Percentiles rank a stretch among this genome's conserved stretches.
Conservation (phyloP, 2,888 invertebrate species). For the Maniola hyperantus region DNA sequence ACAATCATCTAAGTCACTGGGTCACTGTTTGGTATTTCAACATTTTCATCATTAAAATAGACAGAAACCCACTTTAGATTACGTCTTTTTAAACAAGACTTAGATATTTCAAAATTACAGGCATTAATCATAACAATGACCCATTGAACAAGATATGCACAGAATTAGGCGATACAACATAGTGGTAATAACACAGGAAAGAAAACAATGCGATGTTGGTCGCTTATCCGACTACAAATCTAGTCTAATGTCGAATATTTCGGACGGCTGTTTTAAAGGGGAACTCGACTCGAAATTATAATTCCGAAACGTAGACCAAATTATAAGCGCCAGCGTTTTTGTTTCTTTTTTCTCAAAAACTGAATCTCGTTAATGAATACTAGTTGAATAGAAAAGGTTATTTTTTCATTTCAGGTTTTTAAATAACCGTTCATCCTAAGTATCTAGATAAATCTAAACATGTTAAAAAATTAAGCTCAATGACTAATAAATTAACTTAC, state of each 20-base stretch:
- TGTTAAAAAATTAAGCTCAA: too few relatives aligned
- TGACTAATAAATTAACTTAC: too few relatives aligned
- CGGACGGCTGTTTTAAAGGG: conserved; percentile 70
- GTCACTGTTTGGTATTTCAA: too few relatives aligned
- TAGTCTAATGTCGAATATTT: conserved; percentile 73
- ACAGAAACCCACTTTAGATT: neutral
- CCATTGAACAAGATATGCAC: conserved; percentile 47
- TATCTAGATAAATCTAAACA: too few relatives aligned
- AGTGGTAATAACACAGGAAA: conserved; percentile 58
- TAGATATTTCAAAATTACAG: conserved; percentile 3
- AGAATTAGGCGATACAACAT: conserved; percentile 41
- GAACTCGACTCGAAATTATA: conserved; percentile 69
- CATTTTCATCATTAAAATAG: neutral
- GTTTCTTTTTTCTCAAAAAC: neutral
- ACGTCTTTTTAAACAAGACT: neutral
- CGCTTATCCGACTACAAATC: conserved; percentile 65
- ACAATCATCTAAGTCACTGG: too few relatives aligned
- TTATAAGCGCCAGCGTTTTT: conserved; percentile 8
- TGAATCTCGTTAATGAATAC: neutral
- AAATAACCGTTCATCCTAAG: too few relatives aligned
- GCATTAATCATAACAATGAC: conserved; percentile 45
- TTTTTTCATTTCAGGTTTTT: too few relatives aligned
- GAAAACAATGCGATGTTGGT: conserved; percentile 62
- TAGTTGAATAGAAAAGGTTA: too few relatives aligned
- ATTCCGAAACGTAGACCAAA: conserved; percentile 44